Percentiles rank a stretch among this genome's conserved stretches.
These are phyloP conservation scores for Tethya wilhelma DNA, from an alignment of 37 sponge, comb jelly and placozoan genomes.

Conservation along the genomic window DNA sequence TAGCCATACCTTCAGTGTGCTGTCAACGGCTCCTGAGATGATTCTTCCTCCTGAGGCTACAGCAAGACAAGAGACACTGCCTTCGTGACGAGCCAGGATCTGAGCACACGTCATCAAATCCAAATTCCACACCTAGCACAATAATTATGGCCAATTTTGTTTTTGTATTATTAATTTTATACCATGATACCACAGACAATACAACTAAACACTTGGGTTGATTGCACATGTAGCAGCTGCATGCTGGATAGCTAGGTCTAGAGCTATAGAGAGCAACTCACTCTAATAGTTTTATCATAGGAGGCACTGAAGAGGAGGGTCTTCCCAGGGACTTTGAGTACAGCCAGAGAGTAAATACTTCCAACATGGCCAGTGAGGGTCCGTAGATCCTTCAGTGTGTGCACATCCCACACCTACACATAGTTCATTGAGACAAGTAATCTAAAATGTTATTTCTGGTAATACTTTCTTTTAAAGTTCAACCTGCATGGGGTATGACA, in stretches of 20 bases:
- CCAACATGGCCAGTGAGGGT: constrained; percentile 84
- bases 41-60: constrained; percentile 61
- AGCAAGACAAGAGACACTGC: constrained; percentile 86
- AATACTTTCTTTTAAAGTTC: no score
- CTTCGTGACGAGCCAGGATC: constrained; percentile 90
- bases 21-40: constrained; percentile 82
- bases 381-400: constrained; percentile 38
- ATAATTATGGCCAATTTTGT: background rate
- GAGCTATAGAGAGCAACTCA: constrained; percentile 14
- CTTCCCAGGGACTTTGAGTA: constrained; percentile 62
- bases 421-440: background rate
- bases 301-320: constrained; percentile 83
- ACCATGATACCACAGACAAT: no score
- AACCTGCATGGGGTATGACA: no score
- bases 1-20: constrained; percentile 61
- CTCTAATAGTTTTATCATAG: constrained; percentile 88
- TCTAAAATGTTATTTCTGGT: no score
- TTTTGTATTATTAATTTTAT: background rate
- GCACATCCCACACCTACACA: constrained; percentile 80
- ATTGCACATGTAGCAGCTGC: no score
- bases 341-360: constrained; percentile 82
- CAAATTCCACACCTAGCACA: constrained; percentile 89
- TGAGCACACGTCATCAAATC: constrained; percentile 85
- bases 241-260: background rate
- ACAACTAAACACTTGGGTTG: no score